Base-by-base conservation (phyloP, 2,888 invertebrate genomes). In the Lydus trimaculatus region DNA sequence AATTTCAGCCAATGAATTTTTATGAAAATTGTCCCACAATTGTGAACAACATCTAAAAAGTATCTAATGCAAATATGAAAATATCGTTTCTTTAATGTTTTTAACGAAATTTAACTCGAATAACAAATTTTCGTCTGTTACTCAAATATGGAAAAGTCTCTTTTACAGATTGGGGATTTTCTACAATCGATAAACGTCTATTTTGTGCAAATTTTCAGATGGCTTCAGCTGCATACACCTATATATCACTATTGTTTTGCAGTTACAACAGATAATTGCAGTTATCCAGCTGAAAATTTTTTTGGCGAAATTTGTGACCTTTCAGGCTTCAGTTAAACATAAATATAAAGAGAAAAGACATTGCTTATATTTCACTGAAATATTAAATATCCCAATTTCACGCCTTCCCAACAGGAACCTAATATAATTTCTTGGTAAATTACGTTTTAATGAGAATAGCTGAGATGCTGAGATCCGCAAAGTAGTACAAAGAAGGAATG, bases 371-470 rank as follows among this genome's bases (percentile, higher is more conserved):
- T 0, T 17, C 5, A 20, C 20, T 11, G 48, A 48, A 48, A 48
- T 48, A 48, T 11, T 48, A 48, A 48, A 48, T 48, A 20, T 20
- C 20, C 48, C 25, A 56, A 56, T 56, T 56, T 56, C 6, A 25
- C 56, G 20, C 56, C 6, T 20, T 9, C 2, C 23, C 56, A 25
- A 15, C 56, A 20, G 15, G 25, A 25, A 4, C 56, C 56, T 25
- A 25, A 25, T 56, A 56, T 56, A 56, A 56, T 56, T 25, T 56
- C 56, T 25, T 23, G 20, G 48, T 13, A 48, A 48, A 48, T 48
- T 48, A 48, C 48, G 23, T 5, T 56, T 56, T 56, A 56, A 56
- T 56, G 56, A 56, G 56, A 56, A 56, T 56, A 25, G 25, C 56
- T 25, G 56, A 25, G 25, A 56, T 25, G 25, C 25, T 56, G 56